These are phyloP conservation scores for Vanessa tameamea DNA, from an alignment of 1,140 invertebrate genomes.

Conservation along the genomic window DNA sequence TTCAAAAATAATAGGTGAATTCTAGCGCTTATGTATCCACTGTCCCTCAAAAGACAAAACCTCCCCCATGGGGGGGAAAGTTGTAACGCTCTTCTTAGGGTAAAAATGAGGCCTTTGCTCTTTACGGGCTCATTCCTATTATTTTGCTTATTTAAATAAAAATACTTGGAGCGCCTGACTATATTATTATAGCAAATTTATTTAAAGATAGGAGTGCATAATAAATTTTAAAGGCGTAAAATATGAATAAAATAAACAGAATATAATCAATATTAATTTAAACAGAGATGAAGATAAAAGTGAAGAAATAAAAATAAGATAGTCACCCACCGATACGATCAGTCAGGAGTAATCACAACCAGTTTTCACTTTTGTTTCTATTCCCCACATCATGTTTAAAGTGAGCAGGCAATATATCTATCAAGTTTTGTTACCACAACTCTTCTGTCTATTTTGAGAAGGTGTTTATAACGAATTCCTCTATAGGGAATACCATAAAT, in stretches of 20 bases:
- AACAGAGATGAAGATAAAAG: conserved; percentile 16
- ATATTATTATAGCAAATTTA: conserved; percentile 10
- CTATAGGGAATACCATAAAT: conserved; percentile 11
- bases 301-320: conserved; percentile 21
- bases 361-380: conserved; percentile 29
- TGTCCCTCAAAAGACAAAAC: no score
- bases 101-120: no score
- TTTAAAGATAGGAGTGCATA: neutral
- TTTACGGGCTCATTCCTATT: no score
- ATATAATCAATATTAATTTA: conserved; percentile 5
- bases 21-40: no score
- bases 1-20: no score
- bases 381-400: conserved; percentile 21
- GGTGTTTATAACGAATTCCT: conserved; percentile 36
- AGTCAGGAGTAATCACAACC: conserved; percentile 30
- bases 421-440: conserved; percentile 37
- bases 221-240: conserved; percentile 11
- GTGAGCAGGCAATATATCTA: conserved; percentile 25
- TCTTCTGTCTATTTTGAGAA: conserved; percentile 38
- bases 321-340: conserved; percentile 22
- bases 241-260: conserved; percentile 9
- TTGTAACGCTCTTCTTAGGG: no score
- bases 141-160: no score
- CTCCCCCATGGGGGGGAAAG: no score
- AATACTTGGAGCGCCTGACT: conserved; percentile 3